Evolutionary conservation across 2,888 invertebrate genomes (phyloP).

Genomic region (Pyrrhosoma nymphula): DNA sequence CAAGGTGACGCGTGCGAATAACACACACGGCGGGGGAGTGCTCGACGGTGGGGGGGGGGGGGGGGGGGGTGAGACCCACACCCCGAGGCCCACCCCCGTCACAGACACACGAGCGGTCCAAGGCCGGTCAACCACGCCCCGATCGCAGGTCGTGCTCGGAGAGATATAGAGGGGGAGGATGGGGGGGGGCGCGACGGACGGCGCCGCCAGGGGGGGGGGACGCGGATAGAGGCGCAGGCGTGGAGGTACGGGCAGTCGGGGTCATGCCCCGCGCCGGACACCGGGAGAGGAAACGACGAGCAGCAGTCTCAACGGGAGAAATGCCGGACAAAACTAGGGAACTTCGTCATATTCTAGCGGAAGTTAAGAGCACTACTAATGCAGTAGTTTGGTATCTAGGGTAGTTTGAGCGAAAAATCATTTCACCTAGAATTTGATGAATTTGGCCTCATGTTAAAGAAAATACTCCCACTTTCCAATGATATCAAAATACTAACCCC

Average conservation of each 20-base stretch:
- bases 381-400: too few relatives aligned
- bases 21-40: background rate
- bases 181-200: background rate
- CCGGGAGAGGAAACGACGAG: background rate
- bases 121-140: constrained; percentile 67
- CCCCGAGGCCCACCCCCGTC: background rate
- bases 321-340: background rate
- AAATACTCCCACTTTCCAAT: too few relatives aligned
- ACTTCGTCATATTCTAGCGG: too few relatives aligned
- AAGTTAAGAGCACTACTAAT: too few relatives aligned
- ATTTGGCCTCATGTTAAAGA: too few relatives aligned
- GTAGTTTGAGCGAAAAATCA: too few relatives aligned
- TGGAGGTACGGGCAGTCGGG: background rate
- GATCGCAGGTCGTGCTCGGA: constrained; percentile 46
- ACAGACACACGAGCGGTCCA: constrained; percentile 1
- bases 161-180: background rate
- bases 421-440: too few relatives aligned
- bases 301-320: background rate
- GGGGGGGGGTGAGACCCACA: background rate
- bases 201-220: background rate
- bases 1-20: constrained; percentile 6
- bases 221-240: background rate
- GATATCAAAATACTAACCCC: too few relatives aligned
- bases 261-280: background rate
- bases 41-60: background rate